Conservation (phyloP, 2,113 vertebrate species). For the human region GRCh38 chr4:7279501-7280000, state of each 20-base stretch:
- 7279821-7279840: not conserved
- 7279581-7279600: not conserved
- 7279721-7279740: accelerated
- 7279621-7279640: accelerated
- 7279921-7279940: accelerated
- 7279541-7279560: not conserved
- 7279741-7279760: not conserved
- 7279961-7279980: not conserved
- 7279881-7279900: not conserved
- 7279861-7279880: not conserved
- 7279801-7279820: not conserved
- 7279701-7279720: accelerated
- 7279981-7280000: not conserved
- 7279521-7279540: not conserved
- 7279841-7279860: not conserved
- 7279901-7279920: accelerated
- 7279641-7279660: too few species aligned
- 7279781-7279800: not conserved
- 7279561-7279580: not conserved
- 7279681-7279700: accelerated
- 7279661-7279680: not conserved
- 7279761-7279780: not conserved
- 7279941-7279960: accelerated
- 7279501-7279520: not conserved
- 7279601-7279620: accelerated